Percentiles rank a stretch among this genome's conserved stretches.
Conservation (phyloP, 1,140 invertebrate species). For the Idris sp. region DNA sequence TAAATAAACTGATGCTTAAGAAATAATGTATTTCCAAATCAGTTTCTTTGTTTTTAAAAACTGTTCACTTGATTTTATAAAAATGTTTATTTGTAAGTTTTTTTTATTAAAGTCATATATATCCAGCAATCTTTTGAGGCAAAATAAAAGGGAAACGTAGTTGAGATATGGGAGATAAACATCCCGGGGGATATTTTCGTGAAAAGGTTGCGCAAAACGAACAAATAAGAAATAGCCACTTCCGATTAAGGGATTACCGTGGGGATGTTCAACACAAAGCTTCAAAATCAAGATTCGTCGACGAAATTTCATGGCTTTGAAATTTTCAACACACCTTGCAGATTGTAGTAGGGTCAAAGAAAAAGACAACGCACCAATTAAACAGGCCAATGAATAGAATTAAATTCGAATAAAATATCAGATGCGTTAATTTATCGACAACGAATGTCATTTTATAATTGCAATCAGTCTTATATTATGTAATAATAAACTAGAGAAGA, state of each 20-base stretch:
- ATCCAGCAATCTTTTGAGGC: conserved; percentile 26
- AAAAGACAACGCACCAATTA: conserved; percentile 2
- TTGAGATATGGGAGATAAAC: conserved; percentile 43
- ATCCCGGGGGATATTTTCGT: conserved; percentile 52
- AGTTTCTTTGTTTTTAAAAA: too few relatives aligned
- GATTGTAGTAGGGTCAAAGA: neutral
- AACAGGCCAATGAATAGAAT: neutral
- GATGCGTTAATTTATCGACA: conserved; percentile 27
- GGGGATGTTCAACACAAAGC: conserved; percentile 30
- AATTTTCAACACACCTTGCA: neutral
- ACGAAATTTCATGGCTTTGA: conserved; percentile 18
- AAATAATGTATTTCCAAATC: too few relatives aligned
- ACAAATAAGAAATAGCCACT: conserved; percentile 59
- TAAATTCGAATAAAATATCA: conserved; percentile 1
- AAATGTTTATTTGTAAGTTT: too few relatives aligned
- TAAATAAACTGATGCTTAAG: too few relatives aligned
- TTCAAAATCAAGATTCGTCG: conserved; percentile 39
- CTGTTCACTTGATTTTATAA: too few relatives aligned
- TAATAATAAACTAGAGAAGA: conserved; percentile 28
- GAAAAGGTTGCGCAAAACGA: conserved; percentile 33
- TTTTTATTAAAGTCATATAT: conserved; percentile 37
- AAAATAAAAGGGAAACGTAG: conserved; percentile 39
- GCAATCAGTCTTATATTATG: conserved; percentile 28
- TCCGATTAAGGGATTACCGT: conserved; percentile 60
- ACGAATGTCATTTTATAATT: conserved; percentile 49